A percentile compares a stretch with the other conserved stretches of the same genome.
Conservation (phyloP, 2,797 vertebrate species). For the Pteronotus mesoamericanus region DNA sequence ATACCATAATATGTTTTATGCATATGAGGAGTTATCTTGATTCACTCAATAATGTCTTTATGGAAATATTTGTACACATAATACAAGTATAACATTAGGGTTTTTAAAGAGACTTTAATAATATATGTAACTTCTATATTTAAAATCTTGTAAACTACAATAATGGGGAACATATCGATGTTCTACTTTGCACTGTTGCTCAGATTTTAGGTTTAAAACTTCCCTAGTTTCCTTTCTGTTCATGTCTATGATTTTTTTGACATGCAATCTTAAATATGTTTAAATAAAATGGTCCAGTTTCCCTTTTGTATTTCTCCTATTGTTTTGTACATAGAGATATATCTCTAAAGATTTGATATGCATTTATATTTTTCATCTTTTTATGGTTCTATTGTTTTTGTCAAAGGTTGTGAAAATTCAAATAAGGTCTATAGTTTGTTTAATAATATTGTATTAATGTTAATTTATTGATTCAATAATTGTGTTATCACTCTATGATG, state of each 20-base stretch:
- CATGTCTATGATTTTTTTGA: background rate
- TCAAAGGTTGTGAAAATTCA: background rate
- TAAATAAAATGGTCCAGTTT: background rate
- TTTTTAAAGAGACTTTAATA: background rate
- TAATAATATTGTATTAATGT: background rate
- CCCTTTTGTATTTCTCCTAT: background rate
- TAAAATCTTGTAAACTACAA: background rate
- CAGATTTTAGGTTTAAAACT: background rate
- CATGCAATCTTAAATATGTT: background rate
- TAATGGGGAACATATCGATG: background rate
- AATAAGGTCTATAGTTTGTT: background rate
- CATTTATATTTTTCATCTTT: background rate
- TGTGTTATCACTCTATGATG: background rate
- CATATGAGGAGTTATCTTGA: background rate
- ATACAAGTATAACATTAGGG: background rate
- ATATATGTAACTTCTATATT: background rate
- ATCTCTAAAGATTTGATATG: background rate
- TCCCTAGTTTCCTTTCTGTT: background rate
- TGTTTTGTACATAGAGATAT: background rate
- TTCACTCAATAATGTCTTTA: background rate
- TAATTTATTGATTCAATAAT: background rate
- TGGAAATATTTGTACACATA: background rate
- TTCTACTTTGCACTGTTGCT: background rate
- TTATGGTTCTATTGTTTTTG: background rate
- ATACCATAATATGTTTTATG: background rate